A percentile compares a stretch with the other conserved stretches of the same genome.
Conservation (phyloP, 2,888 invertebrate species). For the Amphimallon solstitiale region DNA sequence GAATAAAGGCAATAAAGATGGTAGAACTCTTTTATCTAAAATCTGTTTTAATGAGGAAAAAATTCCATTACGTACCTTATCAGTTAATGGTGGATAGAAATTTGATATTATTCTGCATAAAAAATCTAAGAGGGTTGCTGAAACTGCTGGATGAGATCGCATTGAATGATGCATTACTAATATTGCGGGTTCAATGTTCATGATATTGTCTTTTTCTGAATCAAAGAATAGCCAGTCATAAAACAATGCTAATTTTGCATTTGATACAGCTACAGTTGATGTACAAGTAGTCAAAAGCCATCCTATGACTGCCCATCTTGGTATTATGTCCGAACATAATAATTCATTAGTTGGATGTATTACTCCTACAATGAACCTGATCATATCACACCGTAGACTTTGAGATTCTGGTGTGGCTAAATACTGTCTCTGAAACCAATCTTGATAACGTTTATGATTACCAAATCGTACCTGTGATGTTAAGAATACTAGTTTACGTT, state of each 20-base stretch:
- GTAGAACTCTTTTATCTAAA: constrained; percentile 90
- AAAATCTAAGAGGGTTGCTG: constrained; percentile 90
- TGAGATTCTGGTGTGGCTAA: constrained; percentile 92
- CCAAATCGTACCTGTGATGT: constrained; percentile 89
- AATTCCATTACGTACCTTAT: constrained; percentile 83
- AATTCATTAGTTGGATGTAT: constrained; percentile 95
- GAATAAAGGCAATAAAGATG: constrained; percentile 86
- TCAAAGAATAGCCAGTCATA: constrained; percentile 96
- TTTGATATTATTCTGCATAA: constrained; percentile 90
- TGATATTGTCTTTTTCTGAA: constrained; percentile 90
- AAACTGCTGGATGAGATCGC: constrained; percentile 90
- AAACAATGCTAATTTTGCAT: constrained; percentile 90
- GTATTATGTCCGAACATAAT: constrained; percentile 93
- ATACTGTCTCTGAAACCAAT: constrained; percentile 94
- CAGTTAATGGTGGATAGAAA: constrained; percentile 82
- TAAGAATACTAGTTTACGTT: constrained; percentile 87
- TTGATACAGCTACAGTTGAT: constrained; percentile 87
- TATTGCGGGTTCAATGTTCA: constrained; percentile 96
- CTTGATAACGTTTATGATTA: constrained; percentile 89
- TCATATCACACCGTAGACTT: constrained; percentile 90
- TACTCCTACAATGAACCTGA: constrained; percentile 91
- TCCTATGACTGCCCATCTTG: constrained; percentile 94
- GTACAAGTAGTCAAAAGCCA: constrained; percentile 94
- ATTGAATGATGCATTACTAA: constrained; percentile 94
- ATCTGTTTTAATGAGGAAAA: constrained; percentile 86